Conservation (phyloP, 2,888 invertebrate genomes). For the Noctua pronuba region DNA sequence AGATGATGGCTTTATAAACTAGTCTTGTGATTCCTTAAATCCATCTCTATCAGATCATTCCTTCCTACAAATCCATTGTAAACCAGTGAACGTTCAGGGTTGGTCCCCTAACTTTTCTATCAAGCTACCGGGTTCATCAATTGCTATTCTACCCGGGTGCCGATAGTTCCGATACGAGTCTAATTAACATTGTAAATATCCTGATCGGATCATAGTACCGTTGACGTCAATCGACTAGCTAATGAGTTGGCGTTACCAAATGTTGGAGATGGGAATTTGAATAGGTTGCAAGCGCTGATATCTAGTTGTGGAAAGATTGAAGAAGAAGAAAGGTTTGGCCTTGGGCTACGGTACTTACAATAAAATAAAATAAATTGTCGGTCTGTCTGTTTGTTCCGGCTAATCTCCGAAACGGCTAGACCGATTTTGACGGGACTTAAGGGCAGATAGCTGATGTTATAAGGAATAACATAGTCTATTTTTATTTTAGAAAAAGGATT, state of each 20-base stretch:
- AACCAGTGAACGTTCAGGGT: neutral
- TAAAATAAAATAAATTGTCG: too few relatives aligned
- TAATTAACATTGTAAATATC: slow-evolving; percentile 55
- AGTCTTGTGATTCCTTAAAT: neutral
- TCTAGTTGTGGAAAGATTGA: neutral
- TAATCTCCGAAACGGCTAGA: too few relatives aligned
- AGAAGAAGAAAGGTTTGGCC: neutral
- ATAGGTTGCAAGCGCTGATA: neutral
- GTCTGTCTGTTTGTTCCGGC: too few relatives aligned
- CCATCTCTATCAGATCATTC: neutral
- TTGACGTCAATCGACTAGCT: slow-evolving; percentile 38
- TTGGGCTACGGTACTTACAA: too few relatives aligned
- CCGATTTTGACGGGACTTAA: too few relatives aligned
- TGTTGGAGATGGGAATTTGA: neutral
- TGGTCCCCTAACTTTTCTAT: neutral
- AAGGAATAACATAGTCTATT: too few relatives aligned
- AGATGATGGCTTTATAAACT: too few relatives aligned
- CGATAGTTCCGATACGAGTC: slow-evolving; percentile 29
- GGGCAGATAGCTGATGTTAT: too few relatives aligned
- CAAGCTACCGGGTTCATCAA: slow-evolving; percentile 20
- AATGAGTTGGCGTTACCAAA: slow-evolving; percentile 32
- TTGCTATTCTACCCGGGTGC: slow-evolving; percentile 43
- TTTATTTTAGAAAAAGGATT: too few relatives aligned
- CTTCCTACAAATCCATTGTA: neutral
- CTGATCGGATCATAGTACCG: slow-evolving; percentile 38